Base-by-base conservation (phyloP, 2,888 invertebrate species). In the Hydropsyche betteni region DNA sequence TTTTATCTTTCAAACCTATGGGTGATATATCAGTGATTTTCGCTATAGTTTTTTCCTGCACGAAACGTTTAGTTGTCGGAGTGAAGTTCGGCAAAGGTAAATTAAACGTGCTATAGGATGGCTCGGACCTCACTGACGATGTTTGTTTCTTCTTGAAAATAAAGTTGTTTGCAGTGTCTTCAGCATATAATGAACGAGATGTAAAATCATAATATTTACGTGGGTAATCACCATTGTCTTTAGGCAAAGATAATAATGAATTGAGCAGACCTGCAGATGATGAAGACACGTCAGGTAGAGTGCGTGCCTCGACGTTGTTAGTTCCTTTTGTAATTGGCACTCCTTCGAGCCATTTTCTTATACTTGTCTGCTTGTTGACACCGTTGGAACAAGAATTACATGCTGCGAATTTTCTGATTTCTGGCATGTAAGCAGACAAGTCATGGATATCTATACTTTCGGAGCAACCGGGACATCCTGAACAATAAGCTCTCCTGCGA, bases 281-380 rank as follows among this genome's bases (percentile, higher is more conserved):
- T 75, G 78, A 53, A 79, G 80, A 83, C 72, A 81, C 61, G 74
- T 82, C 83, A 68, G 82, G 80, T 72, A 82, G 74, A 69, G 82
- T 81, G 10, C 86, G 85, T 69, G 77, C 74, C 44, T 79, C 78
- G 55, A 78, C 75, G 24, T 53, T 52, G 33, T 44, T 74, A 5
- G 77, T 73, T 82, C 75, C 83, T 83, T 53, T 78, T 0, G 74
- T 24, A 6, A 77, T 79, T 0, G 92, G 92, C 69, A 93, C 91
- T 80, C 91, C 90, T 84, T 93, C 93, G 55, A 93, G 83, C 93
- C 93, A 93, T 83, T 92, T 90, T 77, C 91, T 87, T 69, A 93
- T 93, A 82, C 91, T 93, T 80, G 88, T 89, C 81, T 93, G 92
- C 82, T 93, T 93, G 81, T 91, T 92, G 6, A 77, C 34, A 53